A percentile compares a stretch with the other conserved stretches of the same genome.
phyloP scores from a whole-genome alignment of 92 coral and sea anemone genomes.

The Umimayanthus chanpuru region DNA sequence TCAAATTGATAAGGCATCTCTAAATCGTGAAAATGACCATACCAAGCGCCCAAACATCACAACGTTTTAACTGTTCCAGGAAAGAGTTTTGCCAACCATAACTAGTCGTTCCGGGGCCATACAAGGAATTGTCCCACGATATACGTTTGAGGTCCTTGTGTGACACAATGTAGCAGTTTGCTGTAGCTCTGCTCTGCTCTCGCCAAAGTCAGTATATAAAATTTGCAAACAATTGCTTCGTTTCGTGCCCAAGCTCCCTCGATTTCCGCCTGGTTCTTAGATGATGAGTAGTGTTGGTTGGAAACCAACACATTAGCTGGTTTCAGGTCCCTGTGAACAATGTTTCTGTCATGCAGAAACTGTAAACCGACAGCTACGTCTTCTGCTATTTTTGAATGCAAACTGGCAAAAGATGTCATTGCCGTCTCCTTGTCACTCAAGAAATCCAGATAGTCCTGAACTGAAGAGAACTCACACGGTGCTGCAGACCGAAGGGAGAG shows the following conservation, averaged over 20 bases:
- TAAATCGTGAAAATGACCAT: constrained; percentile 3
- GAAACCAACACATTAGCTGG: constrained; percentile 58
- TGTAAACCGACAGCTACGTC: constrained; percentile 38
- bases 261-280: constrained; percentile 12
- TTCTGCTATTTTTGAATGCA: constrained; percentile 45
- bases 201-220: constrained; percentile 53
- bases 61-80: neutral
- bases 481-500: neutral
- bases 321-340: constrained; percentile 58
- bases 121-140: constrained; percentile 53
- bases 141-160: constrained; percentile 45
- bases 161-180: constrained; percentile 51
- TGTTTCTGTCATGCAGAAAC: constrained; percentile 43
- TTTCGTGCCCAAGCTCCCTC: constrained; percentile 36
- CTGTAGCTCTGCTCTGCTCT: constrained; percentile 41
- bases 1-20: constrained; percentile 2
- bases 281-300: constrained; percentile 53
- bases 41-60: constrained; percentile 6
- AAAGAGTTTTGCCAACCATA: neutral
- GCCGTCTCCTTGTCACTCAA: neutral
- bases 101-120: constrained; percentile 52
- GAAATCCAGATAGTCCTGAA: neutral
- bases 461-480: neutral
- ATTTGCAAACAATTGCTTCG: constrained; percentile 42
- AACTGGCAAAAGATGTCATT: neutral